These are phyloP conservation scores for Saccopteryx leptura DNA, from an alignment of 2,113 vertebrate species.

Conservation along the genomic window DNA sequence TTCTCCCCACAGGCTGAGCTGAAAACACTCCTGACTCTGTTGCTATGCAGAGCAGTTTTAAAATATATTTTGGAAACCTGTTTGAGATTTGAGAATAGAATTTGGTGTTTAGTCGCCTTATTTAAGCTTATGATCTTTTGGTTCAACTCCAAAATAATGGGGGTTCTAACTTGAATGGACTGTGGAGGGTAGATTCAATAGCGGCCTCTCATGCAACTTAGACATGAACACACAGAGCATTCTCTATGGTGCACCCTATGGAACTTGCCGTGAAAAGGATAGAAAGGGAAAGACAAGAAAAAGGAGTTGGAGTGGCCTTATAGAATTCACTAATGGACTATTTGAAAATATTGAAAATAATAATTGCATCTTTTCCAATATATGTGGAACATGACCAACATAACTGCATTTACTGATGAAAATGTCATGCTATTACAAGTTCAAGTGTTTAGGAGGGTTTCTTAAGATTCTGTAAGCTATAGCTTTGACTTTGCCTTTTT, in stretches of 20 bases:
- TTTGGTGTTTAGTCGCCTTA: constrained; percentile 58
- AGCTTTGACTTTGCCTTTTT: background rate
- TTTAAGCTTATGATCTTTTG: constrained; percentile 48
- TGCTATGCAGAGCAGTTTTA: constrained; percentile 64
- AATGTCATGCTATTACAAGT: background rate
- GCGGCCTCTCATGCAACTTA: background rate
- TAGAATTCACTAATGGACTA: background rate
- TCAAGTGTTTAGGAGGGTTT: background rate
- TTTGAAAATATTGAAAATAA: constrained; percentile 3
- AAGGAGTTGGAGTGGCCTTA: background rate
- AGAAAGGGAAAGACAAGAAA: background rate
- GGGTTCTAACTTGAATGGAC: constrained; percentile 7
- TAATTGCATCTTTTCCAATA: background rate
- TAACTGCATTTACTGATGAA: background rate
- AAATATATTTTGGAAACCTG: constrained; percentile 55
- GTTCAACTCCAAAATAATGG: constrained; percentile 28
- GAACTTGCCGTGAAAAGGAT: background rate
- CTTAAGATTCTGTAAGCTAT: background rate
- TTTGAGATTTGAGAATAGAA: constrained; percentile 63
- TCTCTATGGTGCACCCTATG: background rate
- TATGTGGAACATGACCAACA: background rate
- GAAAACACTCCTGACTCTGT: constrained; percentile 58
- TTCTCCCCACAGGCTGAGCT: background rate
- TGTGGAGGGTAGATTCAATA: background rate
- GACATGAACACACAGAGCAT: background rate